Evolutionary conservation across 2,888 invertebrate species (phyloP).

Genomic region (Pycnomerus fuliginosus): DNA sequence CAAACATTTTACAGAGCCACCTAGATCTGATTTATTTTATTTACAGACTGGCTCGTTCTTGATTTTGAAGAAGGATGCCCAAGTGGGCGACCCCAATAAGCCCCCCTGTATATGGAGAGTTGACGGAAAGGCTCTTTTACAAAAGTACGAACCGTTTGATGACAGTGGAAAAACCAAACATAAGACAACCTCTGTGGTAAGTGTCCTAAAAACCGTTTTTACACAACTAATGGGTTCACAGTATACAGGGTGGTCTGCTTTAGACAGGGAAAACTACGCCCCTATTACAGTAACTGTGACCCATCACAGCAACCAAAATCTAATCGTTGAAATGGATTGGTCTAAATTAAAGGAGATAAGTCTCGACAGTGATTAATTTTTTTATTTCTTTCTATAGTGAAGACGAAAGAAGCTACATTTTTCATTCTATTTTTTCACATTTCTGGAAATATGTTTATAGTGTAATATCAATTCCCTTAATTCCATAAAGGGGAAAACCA

Average conservation of each 20-base stretch:
- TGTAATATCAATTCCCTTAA: too few species aligned
- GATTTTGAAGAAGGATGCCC: conserved; percentile 49
- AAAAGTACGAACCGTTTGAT: conserved; percentile 53
- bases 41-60: conserved; percentile 50
- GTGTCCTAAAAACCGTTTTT: conserved; percentile 26
- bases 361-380: conserved; percentile 45
- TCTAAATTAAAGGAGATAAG: conserved; percentile 46
- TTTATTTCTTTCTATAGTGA: too few species aligned
- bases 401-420: too few species aligned
- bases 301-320: conserved; percentile 44
- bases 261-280: conserved; percentile 49
- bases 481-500: too few species aligned
- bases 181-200: conserved; percentile 51
- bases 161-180: conserved; percentile 45
- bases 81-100: conserved; percentile 44
- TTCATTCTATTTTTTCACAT: too few species aligned
- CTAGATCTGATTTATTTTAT: not conserved
- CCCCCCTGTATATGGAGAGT: conserved; percentile 51
- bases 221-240: conserved; percentile 18
- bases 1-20: conserved; percentile 1
- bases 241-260: conserved; percentile 52
- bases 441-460: too few species aligned
- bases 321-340: conserved; percentile 48
- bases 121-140: conserved; percentile 53
- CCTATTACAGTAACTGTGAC: conserved; percentile 47